Evolutionary conservation across 92 coral and sea anemone species (phyloP), one percentile per base, ranked within the genome.

Genomic region (Porites divaricata): DNA sequence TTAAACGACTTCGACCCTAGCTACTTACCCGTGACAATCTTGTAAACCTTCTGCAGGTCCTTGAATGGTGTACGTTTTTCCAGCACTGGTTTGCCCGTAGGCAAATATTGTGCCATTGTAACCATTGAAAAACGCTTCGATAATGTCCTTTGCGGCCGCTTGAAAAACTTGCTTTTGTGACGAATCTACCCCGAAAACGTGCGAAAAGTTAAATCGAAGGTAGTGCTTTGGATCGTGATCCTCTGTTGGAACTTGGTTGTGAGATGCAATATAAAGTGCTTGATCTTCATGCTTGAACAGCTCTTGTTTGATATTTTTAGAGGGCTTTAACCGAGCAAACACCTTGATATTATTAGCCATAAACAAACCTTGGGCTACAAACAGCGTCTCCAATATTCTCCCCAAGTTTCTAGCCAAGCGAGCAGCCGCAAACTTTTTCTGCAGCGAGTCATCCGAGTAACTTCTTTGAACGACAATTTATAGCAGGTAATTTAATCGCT

Each of bases 271-370:
- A 25, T 69, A 64, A n/a, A 91, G 75, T 53, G 83, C 70, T 28
- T 72, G 65, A 64, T 82, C 95, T 76, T 88, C 81, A 66, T 70
- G 53, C 28, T 45, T 67, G 74, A 85, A 81, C 17, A 88, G 68
- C 28, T 41, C 74, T 6, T 81, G 79, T 16, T 66, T 81, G 19
- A 70, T 70, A 81, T 65, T 68, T 72, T 81, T 74, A 65, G 85
- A 88, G 15, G 92, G 95, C 63, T 77, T 76, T 20, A 88, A 63
- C 69, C 95, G 72, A 48, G 87, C 95, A 80, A 84, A 88, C 52
- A 91, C 95, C 84, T 91, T 88, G 15, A 91, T 88, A 45, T 90
- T 91, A 25, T 90, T 91, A 20, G 95, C 92, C 95, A 91, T 91
- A 72, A 77, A 77, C 82, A 79, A 79, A 16, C 75, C 53, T 75